Conservation (phyloP, 2,888 invertebrate genomes). For the Eremobia ochroleuca region DNA sequence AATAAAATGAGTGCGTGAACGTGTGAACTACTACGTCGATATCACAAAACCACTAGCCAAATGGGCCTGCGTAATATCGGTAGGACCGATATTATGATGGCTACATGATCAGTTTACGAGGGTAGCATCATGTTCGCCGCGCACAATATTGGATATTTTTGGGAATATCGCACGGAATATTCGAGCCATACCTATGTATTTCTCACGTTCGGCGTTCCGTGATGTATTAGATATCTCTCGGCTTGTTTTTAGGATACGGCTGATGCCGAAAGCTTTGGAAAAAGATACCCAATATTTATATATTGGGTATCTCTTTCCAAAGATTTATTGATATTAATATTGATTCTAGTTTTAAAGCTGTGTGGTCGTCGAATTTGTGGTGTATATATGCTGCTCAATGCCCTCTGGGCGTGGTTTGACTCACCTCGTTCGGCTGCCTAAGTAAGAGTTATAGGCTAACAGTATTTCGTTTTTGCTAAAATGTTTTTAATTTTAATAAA, state of each 20-base stretch:
- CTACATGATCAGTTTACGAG: constrained; percentile 51
- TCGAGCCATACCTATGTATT: neutral
- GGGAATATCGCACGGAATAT: constrained; percentile 25
- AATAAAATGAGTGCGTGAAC: constrained; percentile 6
- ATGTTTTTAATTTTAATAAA: constrained; percentile 25
- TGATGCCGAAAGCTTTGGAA: too few relatives aligned
- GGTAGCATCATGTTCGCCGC: constrained; percentile 21
- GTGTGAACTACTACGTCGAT: constrained; percentile 16
- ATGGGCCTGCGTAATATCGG: constrained; percentile 28
- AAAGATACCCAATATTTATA: too few relatives aligned
- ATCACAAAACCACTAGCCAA: constrained; percentile 21
- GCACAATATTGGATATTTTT: constrained; percentile 37
- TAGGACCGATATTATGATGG: too few relatives aligned
- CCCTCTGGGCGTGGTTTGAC: constrained; percentile 44
- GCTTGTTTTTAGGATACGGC: constrained; percentile 41
- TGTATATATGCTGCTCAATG: constrained; percentile 28
- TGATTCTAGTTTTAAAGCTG: constrained; percentile 33
- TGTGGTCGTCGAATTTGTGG: constrained; percentile 40
- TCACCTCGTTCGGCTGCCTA: constrained; percentile 33
- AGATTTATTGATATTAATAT: constrained; percentile 48
- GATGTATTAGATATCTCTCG: constrained; percentile 34
- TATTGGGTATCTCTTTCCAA: constrained; percentile 31
- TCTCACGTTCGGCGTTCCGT: constrained; percentile 13
- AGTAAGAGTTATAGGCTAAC: constrained; percentile 40
- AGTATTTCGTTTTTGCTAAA: constrained; percentile 34